Percentiles rank a stretch among this genome's conserved stretches.
These are phyloP conservation scores for Agelas oroides DNA, from an alignment of 37 sponge, comb jelly and placozoan species.

Conservation along the genomic window DNA sequence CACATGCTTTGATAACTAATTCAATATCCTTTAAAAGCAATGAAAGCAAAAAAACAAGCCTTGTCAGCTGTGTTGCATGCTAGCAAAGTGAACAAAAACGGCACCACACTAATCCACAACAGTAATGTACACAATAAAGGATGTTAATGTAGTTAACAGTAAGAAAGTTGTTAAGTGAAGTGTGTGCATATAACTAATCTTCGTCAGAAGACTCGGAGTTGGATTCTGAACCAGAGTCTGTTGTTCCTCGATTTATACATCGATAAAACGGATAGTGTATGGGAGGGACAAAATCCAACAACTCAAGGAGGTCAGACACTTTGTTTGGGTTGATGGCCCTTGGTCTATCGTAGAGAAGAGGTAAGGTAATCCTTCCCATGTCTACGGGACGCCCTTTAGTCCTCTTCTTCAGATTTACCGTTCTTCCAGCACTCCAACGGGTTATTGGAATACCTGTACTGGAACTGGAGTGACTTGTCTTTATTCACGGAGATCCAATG, in stretches of 20 bases:
- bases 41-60: no score
- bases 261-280: slow-evolving; percentile 11
- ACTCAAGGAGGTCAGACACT: slow-evolving; percentile 8
- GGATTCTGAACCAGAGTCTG: no score
- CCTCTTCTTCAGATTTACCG: neutral
- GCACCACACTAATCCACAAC: no score
- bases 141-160: no score
- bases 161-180: no score
- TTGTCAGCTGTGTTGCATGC: neutral
- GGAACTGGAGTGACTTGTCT: slow-evolving; percentile 3
- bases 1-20: no score
- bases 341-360: neutral
- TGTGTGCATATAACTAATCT: no score
- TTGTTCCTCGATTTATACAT: no score
- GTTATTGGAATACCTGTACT: slow-evolving; percentile 21
- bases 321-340: slow-evolving; percentile 12
- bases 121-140: no score
- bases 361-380: neutral
- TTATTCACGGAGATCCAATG: slow-evolving; percentile 12
- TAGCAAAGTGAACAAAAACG: neutral
- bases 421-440: slow-evolving; percentile 22
- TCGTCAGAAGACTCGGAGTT: no score
- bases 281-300: slow-evolving; percentile 22
- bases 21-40: no score
- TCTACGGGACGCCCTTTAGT: slow-evolving; percentile 10